Evolutionary conservation across 2,888 invertebrate species (phyloP).

Genomic region (Cepaea hortensis): DNA sequence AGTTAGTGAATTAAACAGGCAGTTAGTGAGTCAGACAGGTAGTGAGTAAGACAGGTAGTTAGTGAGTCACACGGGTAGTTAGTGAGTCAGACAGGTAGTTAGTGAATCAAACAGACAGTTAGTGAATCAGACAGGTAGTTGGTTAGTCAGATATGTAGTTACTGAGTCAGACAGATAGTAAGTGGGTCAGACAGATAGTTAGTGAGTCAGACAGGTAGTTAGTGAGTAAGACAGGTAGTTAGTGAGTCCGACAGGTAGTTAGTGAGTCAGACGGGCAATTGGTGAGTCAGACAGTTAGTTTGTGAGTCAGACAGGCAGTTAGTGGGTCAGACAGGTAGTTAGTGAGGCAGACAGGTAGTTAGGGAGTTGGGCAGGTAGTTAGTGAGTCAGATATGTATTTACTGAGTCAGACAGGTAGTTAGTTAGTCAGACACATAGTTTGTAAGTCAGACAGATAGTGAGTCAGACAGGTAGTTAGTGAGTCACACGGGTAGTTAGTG

Average conservation of each 20-base stretch:
- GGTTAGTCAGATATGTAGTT: too few relatives aligned
- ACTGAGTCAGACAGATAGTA: neutral
- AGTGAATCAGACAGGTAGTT: too few relatives aligned
- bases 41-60: too few relatives aligned
- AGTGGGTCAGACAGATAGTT: too few relatives aligned
- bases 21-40: neutral
- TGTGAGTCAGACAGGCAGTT: neutral
- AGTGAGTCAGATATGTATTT: neutral
- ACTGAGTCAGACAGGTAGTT: neutral
- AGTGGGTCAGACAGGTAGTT: neutral
- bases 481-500: too few relatives aligned
- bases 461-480: neutral
- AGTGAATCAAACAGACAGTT: too few relatives aligned
- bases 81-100: too few relatives aligned
- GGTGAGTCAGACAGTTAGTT: too few relatives aligned
- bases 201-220: neutral
- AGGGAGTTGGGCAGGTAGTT: neutral
- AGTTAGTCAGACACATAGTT: neutral
- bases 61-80: too few relatives aligned
- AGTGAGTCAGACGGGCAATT: too few relatives aligned
- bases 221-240: neutral
- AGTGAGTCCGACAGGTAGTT: too few relatives aligned
- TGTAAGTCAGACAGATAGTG: neutral
- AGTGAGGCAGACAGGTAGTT: neutral
- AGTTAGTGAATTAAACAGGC: too few relatives aligned